Percentiles rank a stretch among this genome's conserved stretches.
phyloP scores from a whole-genome alignment of 2,888 invertebrate species.

The Caenorhabditis virilis region DNA sequence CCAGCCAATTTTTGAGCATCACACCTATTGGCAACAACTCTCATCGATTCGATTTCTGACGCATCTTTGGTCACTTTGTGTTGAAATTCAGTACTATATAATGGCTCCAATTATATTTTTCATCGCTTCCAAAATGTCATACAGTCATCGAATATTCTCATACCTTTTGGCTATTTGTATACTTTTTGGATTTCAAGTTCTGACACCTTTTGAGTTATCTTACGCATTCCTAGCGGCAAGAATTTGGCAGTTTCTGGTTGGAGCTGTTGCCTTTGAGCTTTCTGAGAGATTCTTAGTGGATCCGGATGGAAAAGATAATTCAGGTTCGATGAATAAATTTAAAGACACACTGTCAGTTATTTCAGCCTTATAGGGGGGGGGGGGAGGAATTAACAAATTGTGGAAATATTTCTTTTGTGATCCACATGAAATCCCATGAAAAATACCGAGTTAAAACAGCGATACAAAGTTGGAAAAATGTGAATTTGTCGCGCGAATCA shows the following conservation, averaged over 20 bases:
- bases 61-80: constrained; percentile 35
- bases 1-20: constrained; percentile 27
- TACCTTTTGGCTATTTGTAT: constrained; percentile 12
- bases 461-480: too few species aligned
- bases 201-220: constrained; percentile 17
- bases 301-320: constrained; percentile 5
- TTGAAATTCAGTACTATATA: constrained; percentile 38
- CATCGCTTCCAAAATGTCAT: constrained; percentile 5
- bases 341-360: too few species aligned
- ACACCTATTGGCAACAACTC: constrained; percentile 27
- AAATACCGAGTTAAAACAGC: too few species aligned
- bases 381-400: too few species aligned
- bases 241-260: constrained; percentile 36
- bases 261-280: constrained; percentile 25
- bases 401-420: too few species aligned
- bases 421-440: too few species aligned
- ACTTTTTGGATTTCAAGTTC: constrained; percentile 16
- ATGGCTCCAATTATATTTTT: constrained; percentile 27
- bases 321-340: too few species aligned
- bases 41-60: constrained; percentile 19
- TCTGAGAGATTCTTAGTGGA: background rate
- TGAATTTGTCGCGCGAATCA: too few species aligned
- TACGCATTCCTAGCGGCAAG: constrained; percentile 20
- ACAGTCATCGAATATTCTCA: constrained; percentile 6
- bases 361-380: too few species aligned